phyloP scores from a whole-genome alignment of 2,888 invertebrate genomes.

The Hecatera dysodea region DNA sequence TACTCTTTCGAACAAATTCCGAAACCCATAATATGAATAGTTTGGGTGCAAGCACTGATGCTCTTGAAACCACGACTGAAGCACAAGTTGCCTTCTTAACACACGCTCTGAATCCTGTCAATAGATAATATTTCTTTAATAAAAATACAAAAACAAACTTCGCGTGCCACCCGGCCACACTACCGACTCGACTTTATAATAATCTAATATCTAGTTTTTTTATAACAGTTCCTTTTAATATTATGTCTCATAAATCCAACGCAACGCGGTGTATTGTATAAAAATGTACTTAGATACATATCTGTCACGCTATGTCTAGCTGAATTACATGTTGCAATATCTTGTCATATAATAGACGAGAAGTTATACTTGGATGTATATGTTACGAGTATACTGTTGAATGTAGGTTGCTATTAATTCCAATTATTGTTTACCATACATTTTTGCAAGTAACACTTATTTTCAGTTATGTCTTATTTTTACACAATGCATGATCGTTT shows the following conservation, averaged over 20 bases:
- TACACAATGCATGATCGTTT: no score
- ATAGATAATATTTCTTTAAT: conserved; percentile 11
- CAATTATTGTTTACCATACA: no score
- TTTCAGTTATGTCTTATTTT: no score
- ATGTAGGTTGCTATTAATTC: no score
- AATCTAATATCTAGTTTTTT: conserved; percentile 50
- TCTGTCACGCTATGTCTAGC: conserved; percentile 43
- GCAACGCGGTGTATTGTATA: conserved; percentile 46
- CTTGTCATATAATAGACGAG: conserved; percentile 28
- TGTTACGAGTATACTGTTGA: no score
- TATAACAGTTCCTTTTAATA: conserved; percentile 32
- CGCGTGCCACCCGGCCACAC: conserved; percentile 24
- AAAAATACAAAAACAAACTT: conserved; percentile 20
- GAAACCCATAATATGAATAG: no score
- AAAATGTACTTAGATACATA: conserved; percentile 49
- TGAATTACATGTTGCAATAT: conserved; percentile 42
- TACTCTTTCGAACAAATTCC: no score
- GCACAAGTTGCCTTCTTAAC: neutral
- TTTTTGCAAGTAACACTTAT: no score
- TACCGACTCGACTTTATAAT: conserved; percentile 40
- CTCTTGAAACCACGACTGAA: no score
- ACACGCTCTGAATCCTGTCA: neutral
- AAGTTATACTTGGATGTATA: conserved; percentile 1
- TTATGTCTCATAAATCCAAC: conserved; percentile 51
- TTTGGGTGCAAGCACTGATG: no score